Conservation (phyloP, 2,797 vertebrate genomes). For the Iguana delicatissima region DNA sequence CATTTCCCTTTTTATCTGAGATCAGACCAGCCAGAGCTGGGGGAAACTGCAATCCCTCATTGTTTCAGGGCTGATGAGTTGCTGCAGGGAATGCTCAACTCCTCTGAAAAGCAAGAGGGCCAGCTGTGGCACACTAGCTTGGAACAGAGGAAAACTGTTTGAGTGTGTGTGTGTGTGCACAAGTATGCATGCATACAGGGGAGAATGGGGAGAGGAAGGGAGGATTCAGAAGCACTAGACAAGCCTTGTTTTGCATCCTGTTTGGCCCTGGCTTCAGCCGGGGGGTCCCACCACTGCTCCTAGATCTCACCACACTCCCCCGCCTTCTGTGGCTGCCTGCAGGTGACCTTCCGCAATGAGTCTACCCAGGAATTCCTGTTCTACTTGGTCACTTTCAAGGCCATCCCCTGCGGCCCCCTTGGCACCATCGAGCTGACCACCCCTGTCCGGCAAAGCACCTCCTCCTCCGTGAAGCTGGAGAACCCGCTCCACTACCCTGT, state of each 20-base stretch:
- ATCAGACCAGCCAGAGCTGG: not conserved
- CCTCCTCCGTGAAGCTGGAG: slow-evolving; percentile 81
- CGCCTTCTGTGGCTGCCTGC: not conserved
- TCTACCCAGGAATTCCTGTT: slow-evolving; percentile 86
- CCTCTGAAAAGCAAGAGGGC: too few relatives aligned
- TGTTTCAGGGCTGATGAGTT: not conserved
- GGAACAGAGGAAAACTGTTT: not conserved
- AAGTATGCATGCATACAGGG: too few relatives aligned
- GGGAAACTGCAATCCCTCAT: not conserved
- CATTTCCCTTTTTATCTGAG: too few relatives aligned
- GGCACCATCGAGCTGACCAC: slow-evolving; percentile 81
- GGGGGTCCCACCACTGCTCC: not conserved
- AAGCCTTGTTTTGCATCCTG: not conserved
- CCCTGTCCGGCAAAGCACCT: slow-evolving; percentile 78
- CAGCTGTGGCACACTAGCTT: not conserved
- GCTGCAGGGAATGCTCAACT: not conserved
- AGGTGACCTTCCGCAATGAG: slow-evolving; percentile 90
- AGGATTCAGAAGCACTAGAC: not conserved
- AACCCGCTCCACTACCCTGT: slow-evolving; percentile 83
- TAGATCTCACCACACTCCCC: not conserved
- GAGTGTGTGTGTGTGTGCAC: too few relatives aligned
- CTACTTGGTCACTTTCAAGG: slow-evolving; percentile 85
- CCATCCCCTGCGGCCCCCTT: slow-evolving; percentile 77
- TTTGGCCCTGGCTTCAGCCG: not conserved
- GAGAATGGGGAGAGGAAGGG: too few relatives aligned